Percentiles rank a stretch among this genome's conserved stretches.
These are phyloP conservation scores for Cistogaster globosa DNA, from an alignment of 2,888 invertebrate species.

Conservation along the genomic window DNA sequence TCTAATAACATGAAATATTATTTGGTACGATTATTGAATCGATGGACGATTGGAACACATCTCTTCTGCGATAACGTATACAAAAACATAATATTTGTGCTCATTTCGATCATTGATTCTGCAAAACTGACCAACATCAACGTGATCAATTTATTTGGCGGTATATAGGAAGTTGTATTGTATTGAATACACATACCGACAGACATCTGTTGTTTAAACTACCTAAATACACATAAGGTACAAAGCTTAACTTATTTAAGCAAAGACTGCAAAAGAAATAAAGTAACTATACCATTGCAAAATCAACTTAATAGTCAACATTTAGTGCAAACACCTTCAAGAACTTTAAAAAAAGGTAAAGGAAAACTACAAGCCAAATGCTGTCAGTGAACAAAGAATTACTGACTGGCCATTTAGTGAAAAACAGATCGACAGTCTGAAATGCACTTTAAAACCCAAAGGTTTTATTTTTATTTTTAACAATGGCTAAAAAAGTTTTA, in stretches of 20 bases:
- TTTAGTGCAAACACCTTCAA: conserved; percentile 64
- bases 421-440: conserved; percentile 1
- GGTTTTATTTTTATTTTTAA: conserved; percentile 25
- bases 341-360: conserved; percentile 12
- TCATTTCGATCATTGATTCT: not conserved
- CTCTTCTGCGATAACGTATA: no score
- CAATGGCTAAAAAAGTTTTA: conserved; percentile 62
- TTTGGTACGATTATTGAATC: no score
- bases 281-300: conserved; percentile 49
- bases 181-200: conserved; percentile 26
- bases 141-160: conserved; percentile 61
- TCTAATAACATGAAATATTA: no score
- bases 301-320: conserved; percentile 50
- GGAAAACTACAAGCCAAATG: not conserved
- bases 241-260: conserved; percentile 55
- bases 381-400: conserved; percentile 61
- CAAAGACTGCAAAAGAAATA: conserved; percentile 33
- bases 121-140: conserved; percentile 51
- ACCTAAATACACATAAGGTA: conserved; percentile 39
- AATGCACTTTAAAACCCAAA: not conserved
- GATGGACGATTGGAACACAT: no score
- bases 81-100: not conserved
- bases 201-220: not conserved
- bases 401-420: conserved; percentile 53
- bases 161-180: conserved; percentile 54